phyloP scores from a whole-genome alignment of 2,113 vertebrate species.

The Hoplias malabaricus region DNA sequence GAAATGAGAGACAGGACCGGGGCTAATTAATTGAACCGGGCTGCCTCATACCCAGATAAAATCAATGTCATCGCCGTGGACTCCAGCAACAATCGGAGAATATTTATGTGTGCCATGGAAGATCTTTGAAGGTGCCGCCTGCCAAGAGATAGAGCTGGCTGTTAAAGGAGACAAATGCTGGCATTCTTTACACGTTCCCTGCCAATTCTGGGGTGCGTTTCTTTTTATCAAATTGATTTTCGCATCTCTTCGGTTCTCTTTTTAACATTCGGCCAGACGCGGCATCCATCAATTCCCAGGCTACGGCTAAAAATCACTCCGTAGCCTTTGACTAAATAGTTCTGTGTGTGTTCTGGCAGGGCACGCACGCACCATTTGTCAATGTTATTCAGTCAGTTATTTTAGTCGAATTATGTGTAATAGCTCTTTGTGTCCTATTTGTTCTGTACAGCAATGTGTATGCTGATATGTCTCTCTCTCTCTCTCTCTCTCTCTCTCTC shows the following conservation, averaged over 20 bases:
- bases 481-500: background rate
- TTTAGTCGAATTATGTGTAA: background rate
- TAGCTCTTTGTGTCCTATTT: constrained; percentile 2
- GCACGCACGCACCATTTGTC: background rate
- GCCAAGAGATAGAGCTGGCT: background rate
- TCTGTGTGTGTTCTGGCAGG: background rate
- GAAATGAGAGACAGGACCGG: constrained; percentile 56
- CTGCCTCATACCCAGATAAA: constrained; percentile 53
- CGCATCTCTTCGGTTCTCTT: background rate
- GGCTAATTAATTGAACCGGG: constrained; percentile 64
- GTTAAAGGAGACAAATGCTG: constrained; percentile 7
- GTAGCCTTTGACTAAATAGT: background rate
- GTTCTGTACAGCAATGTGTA: background rate
- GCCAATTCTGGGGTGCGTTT: background rate
- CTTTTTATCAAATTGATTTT: constrained; percentile 20
- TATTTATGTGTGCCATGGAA: constrained; percentile 5
- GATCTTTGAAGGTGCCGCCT: constrained; percentile 5
- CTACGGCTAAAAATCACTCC: background rate
- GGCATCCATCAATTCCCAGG: background rate
- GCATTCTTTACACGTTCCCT: background rate
- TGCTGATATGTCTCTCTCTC: background rate
- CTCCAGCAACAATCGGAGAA: constrained; percentile 15
- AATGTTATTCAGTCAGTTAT: background rate
- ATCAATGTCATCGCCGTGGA: constrained; percentile 43
- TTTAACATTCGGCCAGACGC: background rate